Evolutionary conservation across 2,113 vertebrate genomes (phyloP), one percentile per base, ranked within the genome.

Genomic region (Rana temporaria): DNA sequence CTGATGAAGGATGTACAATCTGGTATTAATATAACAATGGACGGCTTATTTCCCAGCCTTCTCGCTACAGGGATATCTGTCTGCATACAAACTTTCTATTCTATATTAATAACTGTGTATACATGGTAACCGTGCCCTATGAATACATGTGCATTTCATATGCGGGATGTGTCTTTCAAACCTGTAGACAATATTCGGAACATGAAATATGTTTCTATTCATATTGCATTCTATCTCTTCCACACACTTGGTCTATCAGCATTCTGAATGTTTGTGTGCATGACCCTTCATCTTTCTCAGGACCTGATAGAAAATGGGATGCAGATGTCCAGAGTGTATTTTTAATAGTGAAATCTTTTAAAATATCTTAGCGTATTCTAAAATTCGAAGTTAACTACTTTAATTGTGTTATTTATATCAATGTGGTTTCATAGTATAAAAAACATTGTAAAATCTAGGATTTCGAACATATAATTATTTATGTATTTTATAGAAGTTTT

Each of bases 211-310:
- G 19, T 38, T 60, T 34, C 20, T 73, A 73, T 72, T 72, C 56
- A 52, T 55, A 9, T 48, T 26, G 24, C 16, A 2, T 15, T 65
- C 24, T 53, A 53, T 65, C 20, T 55, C 12, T 67, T 52, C 63
- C 63, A 78, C 42, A 73, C 59, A 30, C 52, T 15, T 5, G 30
- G 2, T 24, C 11, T 78, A 78, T 20, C 9, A 67, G 55, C 24
- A 38, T 38, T 66, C 30, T 63, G n/a, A 65, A 14, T 64, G 53
- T 55, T 30, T 78, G n/a, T 56, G 52, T 34, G 63, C 48, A 67
- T 66, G 76, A 66, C 63, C 76, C 24, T 30, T 6, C 42, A 66
- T 56, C 63, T 78, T 78, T 78, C 76, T 67, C 76, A 78, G 76
- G 76, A 78, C 76, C 62, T 67, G 53, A 18, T 32, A 20, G 63